These are phyloP conservation scores for Nanorana parkeri DNA, from an alignment of 2,113 vertebrate species.

Conservation along the genomic window DNA sequence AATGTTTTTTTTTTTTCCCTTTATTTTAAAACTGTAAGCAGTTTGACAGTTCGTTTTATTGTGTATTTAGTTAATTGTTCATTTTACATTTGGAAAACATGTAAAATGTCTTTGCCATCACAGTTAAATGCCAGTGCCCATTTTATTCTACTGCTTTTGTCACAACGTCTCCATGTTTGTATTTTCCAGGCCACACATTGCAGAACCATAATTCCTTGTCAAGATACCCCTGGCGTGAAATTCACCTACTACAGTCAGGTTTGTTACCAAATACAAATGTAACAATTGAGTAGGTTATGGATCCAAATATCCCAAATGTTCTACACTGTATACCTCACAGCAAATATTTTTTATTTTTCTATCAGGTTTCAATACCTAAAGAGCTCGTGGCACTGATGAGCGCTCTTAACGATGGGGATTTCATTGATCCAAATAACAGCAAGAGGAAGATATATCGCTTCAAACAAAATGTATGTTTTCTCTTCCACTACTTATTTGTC, in stretches of 20 bases:
- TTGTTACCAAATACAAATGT: constrained; percentile 28
- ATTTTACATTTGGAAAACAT: too few relatives aligned
- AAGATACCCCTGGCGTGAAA: constrained; percentile 93
- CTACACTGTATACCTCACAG: too few relatives aligned
- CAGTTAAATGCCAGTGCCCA: too few relatives aligned
- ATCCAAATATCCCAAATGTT: too few relatives aligned
- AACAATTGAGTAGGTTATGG: too few relatives aligned
- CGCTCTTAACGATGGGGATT: constrained; percentile 84
- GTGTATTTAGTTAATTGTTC: too few relatives aligned
- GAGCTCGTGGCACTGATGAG: constrained; percentile 95
- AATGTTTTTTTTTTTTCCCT: not conserved
- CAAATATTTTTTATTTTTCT: not conserved
- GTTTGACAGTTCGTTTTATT: too few relatives aligned
- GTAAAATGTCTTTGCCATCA: too few relatives aligned
- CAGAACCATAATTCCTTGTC: constrained; percentile 92
- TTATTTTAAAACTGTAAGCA: not conserved
- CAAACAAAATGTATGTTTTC: constrained; percentile 81
- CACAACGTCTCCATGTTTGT: not conserved
- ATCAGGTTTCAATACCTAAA: constrained; percentile 88
- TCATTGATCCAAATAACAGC: constrained; percentile 80
- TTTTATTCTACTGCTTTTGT: too few relatives aligned
- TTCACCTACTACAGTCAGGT: constrained; percentile 95
- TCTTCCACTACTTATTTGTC: not conserved
- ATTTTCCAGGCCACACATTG: constrained; percentile 87
- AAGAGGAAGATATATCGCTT: constrained; percentile 81